Percentiles rank a stretch among this genome's conserved stretches.
phyloP scores from a whole-genome alignment of 2,888 invertebrate species.

The Saturnia pavonia region DNA sequence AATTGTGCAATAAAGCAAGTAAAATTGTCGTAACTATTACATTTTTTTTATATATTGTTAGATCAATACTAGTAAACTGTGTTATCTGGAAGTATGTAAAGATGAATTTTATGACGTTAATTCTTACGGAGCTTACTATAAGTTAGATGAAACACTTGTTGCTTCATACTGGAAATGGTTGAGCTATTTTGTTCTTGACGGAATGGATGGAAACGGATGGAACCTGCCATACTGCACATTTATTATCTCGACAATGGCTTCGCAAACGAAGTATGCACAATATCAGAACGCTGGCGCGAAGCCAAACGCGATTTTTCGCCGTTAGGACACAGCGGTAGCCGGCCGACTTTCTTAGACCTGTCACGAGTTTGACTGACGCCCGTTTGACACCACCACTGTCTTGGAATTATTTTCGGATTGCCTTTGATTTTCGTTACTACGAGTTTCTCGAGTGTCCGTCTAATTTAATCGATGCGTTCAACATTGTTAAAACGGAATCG shows the following conservation, averaged over 20 bases:
- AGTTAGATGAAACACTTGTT: not conserved
- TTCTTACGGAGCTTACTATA: not conserved
- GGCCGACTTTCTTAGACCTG: conserved; percentile 18
- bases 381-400: conserved; percentile 21
- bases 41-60: no score
- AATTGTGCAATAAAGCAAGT: no score
- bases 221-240: conserved; percentile 21
- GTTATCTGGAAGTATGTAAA: no score
- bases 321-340: conserved; percentile 15
- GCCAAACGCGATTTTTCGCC: conserved; percentile 20
- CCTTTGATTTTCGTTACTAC: conserved; percentile 21
- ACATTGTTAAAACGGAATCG: not conserved
- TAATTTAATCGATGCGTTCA: conserved; percentile 12
- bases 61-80: no score
- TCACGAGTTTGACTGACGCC: conserved; percentile 22
- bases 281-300: conserved; percentile 17
- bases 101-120: not conserved
- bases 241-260: conserved; percentile 11
- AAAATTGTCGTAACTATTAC: no score
- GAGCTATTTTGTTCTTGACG: not conserved
- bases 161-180: conserved; percentile 8
- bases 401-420: conserved; percentile 20
- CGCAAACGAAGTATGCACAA: conserved; percentile 16
- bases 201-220: no score
- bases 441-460: conserved; percentile 8